Evolutionary conservation across 2,113 vertebrate species (phyloP).

Genomic region (Amphiprion ocellaris): DNA sequence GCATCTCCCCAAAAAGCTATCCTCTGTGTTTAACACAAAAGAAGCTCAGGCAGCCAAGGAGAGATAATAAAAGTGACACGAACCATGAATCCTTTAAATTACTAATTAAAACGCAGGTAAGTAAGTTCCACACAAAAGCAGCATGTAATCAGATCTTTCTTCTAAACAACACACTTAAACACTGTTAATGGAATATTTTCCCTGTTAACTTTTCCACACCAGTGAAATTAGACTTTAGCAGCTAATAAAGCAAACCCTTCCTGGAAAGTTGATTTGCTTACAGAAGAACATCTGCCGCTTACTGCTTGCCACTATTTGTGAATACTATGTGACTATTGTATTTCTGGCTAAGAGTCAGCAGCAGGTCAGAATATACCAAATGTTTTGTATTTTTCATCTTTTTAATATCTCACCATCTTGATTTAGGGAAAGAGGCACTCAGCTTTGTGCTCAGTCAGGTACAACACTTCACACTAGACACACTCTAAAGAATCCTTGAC

Average conservation of each 20-base stretch:
- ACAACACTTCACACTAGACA: slow-evolving; percentile 4
- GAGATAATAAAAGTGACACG: background rate
- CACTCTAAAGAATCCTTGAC: slow-evolving; percentile 21
- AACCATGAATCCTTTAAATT: slow-evolving; percentile 17
- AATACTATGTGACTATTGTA: background rate
- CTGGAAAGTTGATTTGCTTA: background rate
- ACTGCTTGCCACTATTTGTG: background rate
- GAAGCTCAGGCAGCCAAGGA: background rate
- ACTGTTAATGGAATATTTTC: slow-evolving; percentile 8
- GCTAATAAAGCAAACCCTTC: background rate
- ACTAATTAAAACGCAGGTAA: slow-evolving; percentile 38
- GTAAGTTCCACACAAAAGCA: slow-evolving; percentile 5
- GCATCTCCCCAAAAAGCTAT: background rate
- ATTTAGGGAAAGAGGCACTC: background rate
- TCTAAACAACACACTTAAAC: background rate
- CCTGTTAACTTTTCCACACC: background rate
- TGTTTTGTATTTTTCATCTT: background rate
- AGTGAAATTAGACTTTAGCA: slow-evolving; percentile 3
- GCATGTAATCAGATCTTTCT: slow-evolving; percentile 6
- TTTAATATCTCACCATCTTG: too few species aligned
- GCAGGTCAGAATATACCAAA: slow-evolving; percentile 27
- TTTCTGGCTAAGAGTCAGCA: slow-evolving; percentile 10
- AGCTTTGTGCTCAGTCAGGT: slow-evolving; percentile 37
- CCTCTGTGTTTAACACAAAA: background rate
- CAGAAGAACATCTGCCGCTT: background rate